phyloP scores from a whole-genome alignment of 2,113 vertebrate genomes.

The Balaeniceps rex region DNA sequence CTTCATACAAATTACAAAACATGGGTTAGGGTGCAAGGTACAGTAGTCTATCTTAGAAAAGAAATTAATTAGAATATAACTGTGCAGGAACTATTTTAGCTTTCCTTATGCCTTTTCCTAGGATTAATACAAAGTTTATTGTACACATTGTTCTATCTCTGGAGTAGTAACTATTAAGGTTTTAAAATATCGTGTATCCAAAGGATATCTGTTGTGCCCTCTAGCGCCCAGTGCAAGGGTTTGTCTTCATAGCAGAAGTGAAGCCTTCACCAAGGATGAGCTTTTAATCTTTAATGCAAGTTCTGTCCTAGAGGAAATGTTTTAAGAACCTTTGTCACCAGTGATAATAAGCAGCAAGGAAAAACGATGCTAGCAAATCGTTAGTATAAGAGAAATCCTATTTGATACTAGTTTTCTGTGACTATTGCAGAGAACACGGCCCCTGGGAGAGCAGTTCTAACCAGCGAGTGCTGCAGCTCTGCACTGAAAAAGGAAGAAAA shows the following conservation, averaged over 20 bases:
- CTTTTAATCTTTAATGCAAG: background rate
- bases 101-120: background rate
- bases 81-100: background rate
- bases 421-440: background rate
- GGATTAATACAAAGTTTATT: background rate
- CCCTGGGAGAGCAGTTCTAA: background rate
- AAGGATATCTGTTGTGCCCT: background rate
- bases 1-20: background rate
- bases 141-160: background rate
- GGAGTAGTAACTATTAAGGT: too few relatives aligned
- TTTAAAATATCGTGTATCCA: rapidly evolving
- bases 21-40: background rate
- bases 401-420: background rate
- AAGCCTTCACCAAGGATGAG: rapidly evolving
- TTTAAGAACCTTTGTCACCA: background rate
- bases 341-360: background rate
- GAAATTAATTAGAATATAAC: background rate
- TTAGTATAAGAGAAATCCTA: background rate
- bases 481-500: background rate
- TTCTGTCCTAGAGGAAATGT: background rate
- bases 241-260: background rate
- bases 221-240: background rate
- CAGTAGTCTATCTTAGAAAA: rapidly evolving
- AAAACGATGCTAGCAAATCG: rapidly evolving
- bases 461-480: background rate